Evolutionary conservation across 2,888 invertebrate species (phyloP), one percentile per base, ranked within the genome.

Genomic region (Caenorhabditis drosophilae): DNA sequence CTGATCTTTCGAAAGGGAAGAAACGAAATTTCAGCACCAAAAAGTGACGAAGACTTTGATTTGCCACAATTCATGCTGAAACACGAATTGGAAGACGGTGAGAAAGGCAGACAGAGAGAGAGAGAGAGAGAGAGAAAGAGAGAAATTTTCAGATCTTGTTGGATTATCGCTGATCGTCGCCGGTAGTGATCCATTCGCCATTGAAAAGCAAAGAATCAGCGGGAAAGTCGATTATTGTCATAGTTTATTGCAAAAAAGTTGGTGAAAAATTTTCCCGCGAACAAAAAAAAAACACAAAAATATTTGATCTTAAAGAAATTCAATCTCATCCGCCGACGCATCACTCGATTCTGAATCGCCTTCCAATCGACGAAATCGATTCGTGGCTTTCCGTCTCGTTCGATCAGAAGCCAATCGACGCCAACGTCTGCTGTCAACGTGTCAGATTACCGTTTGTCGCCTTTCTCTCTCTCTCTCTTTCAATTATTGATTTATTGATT

Each of bases 161-260:
- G 82, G 82, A 16, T 45, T 82, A 22, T 77, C 76, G 22, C 57
- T 82, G 47, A 61, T 76, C 15, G 64, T 78, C n/a, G 74, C 80
- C 7, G 69, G 62, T 12, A 67, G 68, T 16, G 82, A 82, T 58
- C 75, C 80, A 23, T 82, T 75, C 49, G 75, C 80, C 35, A 82
- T 82, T 35, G 82, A 82, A 50, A 59, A 75, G 40, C 79, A 81
- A 27, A 44, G 80, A 26, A 23, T 80, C 12, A 42, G 64, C 12
- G 78, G 78, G 25, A 63, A 66, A 40, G 73, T 76, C 16, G 82
- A 82, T 57, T 80, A 82, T 46, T 82, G 82, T 59, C 79, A 83
- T 45, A 78, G 80, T 49, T 59, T 82, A 4, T 55, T 81, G 12
- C 67, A 70, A 47, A 63, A 74, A 31, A 76, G 80, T 80, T 11